Percentiles rank a stretch among this genome's conserved stretches.
Conservation (phyloP, 2,113 vertebrate genomes). For the Silurus asotus region DNA sequence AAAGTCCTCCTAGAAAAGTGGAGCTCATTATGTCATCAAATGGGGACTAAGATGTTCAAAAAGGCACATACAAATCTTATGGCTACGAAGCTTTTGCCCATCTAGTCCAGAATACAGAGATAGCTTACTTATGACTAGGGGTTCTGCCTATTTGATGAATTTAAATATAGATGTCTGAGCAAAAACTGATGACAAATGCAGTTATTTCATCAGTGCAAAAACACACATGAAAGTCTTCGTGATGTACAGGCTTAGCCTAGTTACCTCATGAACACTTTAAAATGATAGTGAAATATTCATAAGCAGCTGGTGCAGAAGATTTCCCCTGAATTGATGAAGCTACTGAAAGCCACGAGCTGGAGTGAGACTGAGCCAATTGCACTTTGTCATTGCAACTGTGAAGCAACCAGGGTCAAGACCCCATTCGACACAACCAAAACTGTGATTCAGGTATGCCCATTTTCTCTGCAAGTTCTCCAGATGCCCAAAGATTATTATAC, state of each 20-base stretch:
- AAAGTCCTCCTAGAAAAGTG: too few relatives aligned
- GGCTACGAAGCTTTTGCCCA: too few relatives aligned
- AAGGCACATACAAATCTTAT: too few relatives aligned
- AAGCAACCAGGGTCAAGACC: neutral
- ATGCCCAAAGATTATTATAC: neutral
- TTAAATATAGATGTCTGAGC: neutral
- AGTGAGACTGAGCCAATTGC: neutral
- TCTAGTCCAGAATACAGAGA: neutral
- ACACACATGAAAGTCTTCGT: neutral
- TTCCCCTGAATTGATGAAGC: neutral
- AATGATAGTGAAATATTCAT: constrained; percentile 5
- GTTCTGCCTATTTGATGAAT: neutral
- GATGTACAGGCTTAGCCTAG: neutral
- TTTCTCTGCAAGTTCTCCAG: neutral
- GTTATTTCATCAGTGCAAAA: constrained; percentile 8
- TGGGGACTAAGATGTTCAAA: too few relatives aligned
- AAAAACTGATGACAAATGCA: neutral
- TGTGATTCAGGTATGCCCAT: neutral
- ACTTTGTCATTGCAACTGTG: neutral
- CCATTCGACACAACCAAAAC: neutral
- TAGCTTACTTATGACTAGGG: neutral
- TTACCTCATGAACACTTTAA: neutral
- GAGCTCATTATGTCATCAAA: too few relatives aligned
- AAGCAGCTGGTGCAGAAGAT: neutral
- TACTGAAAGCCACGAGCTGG: neutral